A percentile compares a stretch with the other conserved stretches of the same genome.
Evolutionary conservation across 2,113 vertebrate genomes (phyloP).

Genomic region (Baryphthengus martii): DNA sequence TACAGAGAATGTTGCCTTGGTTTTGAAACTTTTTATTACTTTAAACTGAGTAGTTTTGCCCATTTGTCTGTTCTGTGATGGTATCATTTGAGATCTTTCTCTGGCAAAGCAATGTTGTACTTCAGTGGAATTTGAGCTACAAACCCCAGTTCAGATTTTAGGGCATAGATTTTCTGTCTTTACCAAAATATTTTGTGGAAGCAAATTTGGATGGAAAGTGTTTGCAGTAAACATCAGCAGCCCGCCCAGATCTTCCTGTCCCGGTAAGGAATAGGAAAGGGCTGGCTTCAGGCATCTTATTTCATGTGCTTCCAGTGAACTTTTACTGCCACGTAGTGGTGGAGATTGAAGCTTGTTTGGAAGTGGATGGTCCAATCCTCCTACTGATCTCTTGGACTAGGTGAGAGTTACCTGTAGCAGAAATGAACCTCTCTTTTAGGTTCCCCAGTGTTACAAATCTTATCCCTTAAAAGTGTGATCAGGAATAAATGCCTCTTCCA

Average conservation of each 20-base stretch:
- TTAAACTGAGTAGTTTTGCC: not conserved
- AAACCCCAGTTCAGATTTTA: not conserved
- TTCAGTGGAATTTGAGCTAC: not conserved
- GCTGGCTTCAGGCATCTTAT: not conserved
- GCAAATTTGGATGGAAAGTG: not conserved
- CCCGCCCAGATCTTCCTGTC: not conserved
- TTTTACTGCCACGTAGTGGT: constrained; percentile 59
- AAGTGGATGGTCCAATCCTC: not conserved
- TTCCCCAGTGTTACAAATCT: not conserved
- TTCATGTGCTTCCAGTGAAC: not conserved
- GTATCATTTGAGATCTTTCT: not conserved
- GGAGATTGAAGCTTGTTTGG: not conserved
- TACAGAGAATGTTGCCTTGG: not conserved
- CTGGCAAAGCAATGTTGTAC: not conserved
- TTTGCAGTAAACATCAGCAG: not conserved
- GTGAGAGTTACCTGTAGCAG: not conserved
- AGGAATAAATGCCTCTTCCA: not conserved
- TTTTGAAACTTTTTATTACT: not conserved
- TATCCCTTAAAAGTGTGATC: not conserved
- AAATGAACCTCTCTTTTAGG: not conserved
- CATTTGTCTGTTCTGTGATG: not conserved
- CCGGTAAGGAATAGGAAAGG: not conserved
- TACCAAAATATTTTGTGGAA: not conserved
- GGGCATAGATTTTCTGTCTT: not conserved
- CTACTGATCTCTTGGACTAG: not conserved